A percentile compares a stretch with the other conserved stretches of the same genome.
Evolutionary conservation across 2,113 vertebrate genomes (phyloP).

Genomic region (Tragelaphus imberbis): DNA sequence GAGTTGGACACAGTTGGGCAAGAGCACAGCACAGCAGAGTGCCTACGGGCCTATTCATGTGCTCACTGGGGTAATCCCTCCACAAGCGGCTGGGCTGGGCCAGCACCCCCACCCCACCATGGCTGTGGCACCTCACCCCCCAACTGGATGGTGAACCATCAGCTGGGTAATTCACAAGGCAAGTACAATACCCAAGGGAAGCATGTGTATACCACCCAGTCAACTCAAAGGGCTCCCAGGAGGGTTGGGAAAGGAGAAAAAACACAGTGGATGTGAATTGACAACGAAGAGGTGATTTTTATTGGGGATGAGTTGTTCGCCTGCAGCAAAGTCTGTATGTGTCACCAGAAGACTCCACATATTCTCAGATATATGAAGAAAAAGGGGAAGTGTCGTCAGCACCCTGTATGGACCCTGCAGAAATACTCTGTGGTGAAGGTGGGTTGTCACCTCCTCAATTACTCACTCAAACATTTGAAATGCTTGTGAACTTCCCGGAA

Average conservation of each 20-base stretch:
- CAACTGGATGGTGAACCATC: neutral
- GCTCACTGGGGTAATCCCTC: rapidly evolving
- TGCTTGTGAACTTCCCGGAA: neutral
- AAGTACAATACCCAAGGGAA: neutral
- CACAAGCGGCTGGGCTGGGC: neutral
- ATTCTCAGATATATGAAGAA: neutral
- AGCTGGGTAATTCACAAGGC: neutral
- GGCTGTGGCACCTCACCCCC: neutral
- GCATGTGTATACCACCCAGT: neutral
- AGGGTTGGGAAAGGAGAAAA: neutral
- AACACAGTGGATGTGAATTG: neutral
- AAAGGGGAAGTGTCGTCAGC: neutral
- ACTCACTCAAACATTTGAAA: neutral
- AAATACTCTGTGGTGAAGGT: neutral
- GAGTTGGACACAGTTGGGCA: neutral
- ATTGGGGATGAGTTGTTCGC: rapidly evolving
- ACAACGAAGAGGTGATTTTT: neutral
- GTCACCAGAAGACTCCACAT: neutral
- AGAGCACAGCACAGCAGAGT: neutral
- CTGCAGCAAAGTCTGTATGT: neutral
- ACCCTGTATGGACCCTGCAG: neutral
- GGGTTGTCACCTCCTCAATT: neutral
- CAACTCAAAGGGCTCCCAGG: neutral
- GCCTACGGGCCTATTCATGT: rapidly evolving
- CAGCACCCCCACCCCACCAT: neutral